These are phyloP conservation scores for Rhodophaea formosa DNA, from an alignment of 2,888 invertebrate species.

Conservation along the genomic window DNA sequence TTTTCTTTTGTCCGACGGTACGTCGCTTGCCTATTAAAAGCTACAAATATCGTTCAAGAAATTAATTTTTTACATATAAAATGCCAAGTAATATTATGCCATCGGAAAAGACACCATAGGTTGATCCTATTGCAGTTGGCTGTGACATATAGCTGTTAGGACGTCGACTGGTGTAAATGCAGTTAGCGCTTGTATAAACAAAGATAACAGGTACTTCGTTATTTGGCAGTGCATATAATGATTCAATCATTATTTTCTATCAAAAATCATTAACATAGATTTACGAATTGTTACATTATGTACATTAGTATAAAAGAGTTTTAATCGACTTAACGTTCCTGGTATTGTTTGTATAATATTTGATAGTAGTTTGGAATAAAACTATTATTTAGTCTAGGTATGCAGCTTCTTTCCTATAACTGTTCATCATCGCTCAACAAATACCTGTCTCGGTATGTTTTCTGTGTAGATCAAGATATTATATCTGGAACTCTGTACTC, in stretches of 20 bases:
- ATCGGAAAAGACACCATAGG: constrained; percentile 12
- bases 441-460: constrained; percentile 20
- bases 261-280: constrained; percentile 27
- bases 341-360: constrained; percentile 50
- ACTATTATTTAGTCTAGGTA: constrained; percentile 33
- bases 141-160: constrained; percentile 40
- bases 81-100: too few species aligned
- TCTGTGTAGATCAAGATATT: not conserved
- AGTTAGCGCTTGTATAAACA: constrained; percentile 23
- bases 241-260: constrained; percentile 24
- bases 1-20: not conserved
- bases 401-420: constrained; percentile 36
- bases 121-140: constrained; percentile 43
- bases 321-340: constrained; percentile 61
- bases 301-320: constrained; percentile 46
- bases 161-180: constrained; percentile 35
- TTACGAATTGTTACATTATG: constrained; percentile 42
- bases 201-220: not conserved
- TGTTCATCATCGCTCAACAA: constrained; percentile 27
- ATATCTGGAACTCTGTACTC: not conserved
- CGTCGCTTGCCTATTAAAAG: not conserved
- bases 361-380: constrained; percentile 49
- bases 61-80: too few species aligned
- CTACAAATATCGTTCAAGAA: not conserved
- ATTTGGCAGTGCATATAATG: constrained; percentile 19